Conservation (phyloP, 2,113 vertebrate species). For the Saguinus imperator region DNA sequence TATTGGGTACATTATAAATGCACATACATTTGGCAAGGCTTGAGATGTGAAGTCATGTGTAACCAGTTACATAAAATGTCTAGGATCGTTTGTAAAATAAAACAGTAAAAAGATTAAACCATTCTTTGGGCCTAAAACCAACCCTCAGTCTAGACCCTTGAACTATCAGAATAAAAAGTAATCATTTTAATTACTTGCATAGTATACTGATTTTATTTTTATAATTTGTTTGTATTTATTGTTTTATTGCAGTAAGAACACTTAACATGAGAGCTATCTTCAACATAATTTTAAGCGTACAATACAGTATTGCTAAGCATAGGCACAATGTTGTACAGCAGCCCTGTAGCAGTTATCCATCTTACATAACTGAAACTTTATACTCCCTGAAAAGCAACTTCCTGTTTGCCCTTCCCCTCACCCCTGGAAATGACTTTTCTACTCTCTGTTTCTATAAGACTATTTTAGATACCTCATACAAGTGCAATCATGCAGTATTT, state of each 20-base stretch:
- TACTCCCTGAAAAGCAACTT: not conserved
- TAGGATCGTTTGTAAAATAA: not conserved
- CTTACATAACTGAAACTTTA: not conserved
- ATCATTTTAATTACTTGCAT: not conserved
- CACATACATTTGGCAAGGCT: not conserved
- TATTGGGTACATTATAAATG: not conserved
- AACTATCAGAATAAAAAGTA: not conserved
- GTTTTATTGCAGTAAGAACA: not conserved
- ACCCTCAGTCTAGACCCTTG: not conserved
- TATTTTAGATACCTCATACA: not conserved
- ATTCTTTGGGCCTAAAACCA: not conserved
- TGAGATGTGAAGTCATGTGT: not conserved
- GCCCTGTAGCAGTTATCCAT: not conserved
- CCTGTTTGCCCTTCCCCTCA: not conserved
- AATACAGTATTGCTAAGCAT: not conserved
- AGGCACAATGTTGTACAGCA: not conserved
- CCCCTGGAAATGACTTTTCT: not conserved
- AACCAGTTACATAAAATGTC: not conserved
- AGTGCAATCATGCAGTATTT: not conserved
- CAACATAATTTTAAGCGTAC: not conserved
- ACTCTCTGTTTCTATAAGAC: not conserved
- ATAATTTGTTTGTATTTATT: not conserved
- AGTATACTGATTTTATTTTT: not conserved
- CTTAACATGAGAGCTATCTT: not conserved
- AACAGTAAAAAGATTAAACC: not conserved